Percentiles rank a stretch among this genome's conserved stretches.
These are phyloP conservation scores for Argyrosomus japonicus DNA, from an alignment of 2,113 vertebrate species.

Conservation along the genomic window DNA sequence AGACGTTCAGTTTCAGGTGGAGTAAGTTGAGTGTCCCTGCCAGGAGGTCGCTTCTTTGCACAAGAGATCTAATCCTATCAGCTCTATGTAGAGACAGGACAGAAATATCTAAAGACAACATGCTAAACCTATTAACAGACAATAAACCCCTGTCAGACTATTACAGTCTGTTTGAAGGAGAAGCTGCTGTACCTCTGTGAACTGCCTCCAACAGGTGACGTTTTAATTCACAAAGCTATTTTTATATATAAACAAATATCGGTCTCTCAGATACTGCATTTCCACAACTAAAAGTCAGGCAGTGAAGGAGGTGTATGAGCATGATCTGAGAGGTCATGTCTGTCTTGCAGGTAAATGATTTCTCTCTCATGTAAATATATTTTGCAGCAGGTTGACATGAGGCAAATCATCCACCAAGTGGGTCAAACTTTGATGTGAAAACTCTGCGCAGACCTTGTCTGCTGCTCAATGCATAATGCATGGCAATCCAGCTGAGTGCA, in stretches of 20 bases:
- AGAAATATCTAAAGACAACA: constrained; percentile 73
- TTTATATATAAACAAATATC: not conserved
- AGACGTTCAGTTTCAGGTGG: constrained; percentile 3
- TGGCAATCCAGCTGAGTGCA: constrained; percentile 25
- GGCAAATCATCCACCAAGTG: constrained; percentile 40
- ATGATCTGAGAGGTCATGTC: not conserved
- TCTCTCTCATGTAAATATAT: constrained; percentile 3
- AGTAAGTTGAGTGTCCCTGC: constrained; percentile 32
- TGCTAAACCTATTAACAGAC: constrained; percentile 71
- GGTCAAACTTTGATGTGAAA: constrained; percentile 47
- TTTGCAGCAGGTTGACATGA: not conserved
- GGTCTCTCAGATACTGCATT: not conserved
- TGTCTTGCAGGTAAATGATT: constrained; percentile 7
- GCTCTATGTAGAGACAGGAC: constrained; percentile 74
- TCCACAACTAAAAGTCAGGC: not conserved
- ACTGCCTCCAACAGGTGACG: not conserved
- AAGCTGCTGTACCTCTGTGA: constrained; percentile 23
- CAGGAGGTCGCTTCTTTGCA: constrained; percentile 54
- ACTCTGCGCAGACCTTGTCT: constrained; percentile 5
- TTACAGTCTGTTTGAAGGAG: constrained; percentile 29
- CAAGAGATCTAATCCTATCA: constrained; percentile 80
- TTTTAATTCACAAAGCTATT: not conserved
- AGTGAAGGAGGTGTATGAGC: not conserved
- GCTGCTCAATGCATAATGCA: constrained; percentile 61
- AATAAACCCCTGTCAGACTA: constrained; percentile 61